phyloP scores from a whole-genome alignment of 2,113 vertebrate genomes.

The Hippocampus guttulatus region DNA sequence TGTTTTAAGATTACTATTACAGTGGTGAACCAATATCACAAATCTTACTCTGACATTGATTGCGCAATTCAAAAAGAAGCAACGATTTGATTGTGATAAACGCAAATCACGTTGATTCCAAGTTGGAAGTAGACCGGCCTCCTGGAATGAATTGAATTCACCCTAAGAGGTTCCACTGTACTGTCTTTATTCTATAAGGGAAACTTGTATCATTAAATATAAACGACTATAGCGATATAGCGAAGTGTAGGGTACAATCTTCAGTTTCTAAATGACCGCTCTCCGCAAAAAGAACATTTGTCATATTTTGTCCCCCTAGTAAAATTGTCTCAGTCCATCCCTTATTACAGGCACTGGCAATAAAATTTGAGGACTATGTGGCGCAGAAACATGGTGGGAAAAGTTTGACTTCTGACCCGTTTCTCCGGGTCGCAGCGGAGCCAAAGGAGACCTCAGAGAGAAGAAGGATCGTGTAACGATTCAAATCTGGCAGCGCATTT shows the following conservation, averaged over 20 bases:
- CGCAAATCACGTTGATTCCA: too few species aligned
- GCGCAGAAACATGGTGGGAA: slow-evolving; percentile 49
- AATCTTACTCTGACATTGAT: too few species aligned
- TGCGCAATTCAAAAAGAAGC: too few species aligned
- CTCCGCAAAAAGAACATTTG: slow-evolving; percentile 7
- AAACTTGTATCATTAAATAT: too few species aligned
- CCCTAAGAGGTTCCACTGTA: too few species aligned
- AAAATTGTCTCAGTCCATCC: slow-evolving; percentile 34
- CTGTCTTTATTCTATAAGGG: too few species aligned
- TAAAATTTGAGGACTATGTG: slow-evolving; percentile 42
- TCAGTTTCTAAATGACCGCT: too few species aligned
- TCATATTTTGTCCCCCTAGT: slow-evolving; percentile 26
- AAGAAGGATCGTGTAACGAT: slow-evolving; percentile 33
- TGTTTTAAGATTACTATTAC: not conserved
- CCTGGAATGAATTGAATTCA: too few species aligned
- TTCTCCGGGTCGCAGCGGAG: slow-evolving; percentile 35
- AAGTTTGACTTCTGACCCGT: slow-evolving; percentile 53
- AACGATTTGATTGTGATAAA: too few species aligned
- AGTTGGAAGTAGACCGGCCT: too few species aligned
- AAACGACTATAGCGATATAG: too few species aligned
- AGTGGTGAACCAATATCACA: not conserved
- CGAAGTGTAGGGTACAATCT: too few species aligned
- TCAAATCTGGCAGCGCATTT: slow-evolving; percentile 43
- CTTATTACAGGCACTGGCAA: slow-evolving; percentile 26
- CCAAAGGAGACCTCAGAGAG: slow-evolving; percentile 41